phyloP scores from a whole-genome alignment of 2,113 vertebrate species.

The Stercorarius parasiticus region DNA sequence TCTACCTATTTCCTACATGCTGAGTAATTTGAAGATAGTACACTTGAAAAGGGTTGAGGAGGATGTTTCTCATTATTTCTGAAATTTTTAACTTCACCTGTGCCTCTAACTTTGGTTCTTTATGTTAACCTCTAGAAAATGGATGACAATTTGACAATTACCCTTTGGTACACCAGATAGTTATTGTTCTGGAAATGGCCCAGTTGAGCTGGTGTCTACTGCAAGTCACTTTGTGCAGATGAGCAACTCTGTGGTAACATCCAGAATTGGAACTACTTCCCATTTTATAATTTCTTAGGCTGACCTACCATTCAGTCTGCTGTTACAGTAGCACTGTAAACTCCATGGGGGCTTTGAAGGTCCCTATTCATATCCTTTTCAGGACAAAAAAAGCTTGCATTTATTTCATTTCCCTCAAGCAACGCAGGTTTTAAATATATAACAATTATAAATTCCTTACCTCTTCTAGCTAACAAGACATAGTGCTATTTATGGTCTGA shows the following conservation, averaged over 20 bases:
- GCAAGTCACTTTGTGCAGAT: neutral
- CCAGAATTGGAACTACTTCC: neutral
- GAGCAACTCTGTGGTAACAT: neutral
- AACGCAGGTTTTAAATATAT: neutral
- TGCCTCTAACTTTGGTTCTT: neutral
- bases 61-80: neutral
- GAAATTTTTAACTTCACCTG: neutral
- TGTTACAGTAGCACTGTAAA: neutral
- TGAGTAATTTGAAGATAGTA: neutral
- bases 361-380: neutral
- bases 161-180: neutral
- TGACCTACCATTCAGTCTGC: neutral
- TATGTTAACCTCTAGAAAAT: neutral
- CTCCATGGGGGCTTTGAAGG: neutral
- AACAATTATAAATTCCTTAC: neutral
- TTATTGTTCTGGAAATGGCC: neutral
- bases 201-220: neutral
- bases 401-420: neutral
- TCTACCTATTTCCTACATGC: neutral
- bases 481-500: slow-evolving; percentile 1
- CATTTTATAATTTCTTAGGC: neutral
- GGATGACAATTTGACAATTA: neutral
- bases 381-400: neutral
- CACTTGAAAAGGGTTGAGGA: neutral
- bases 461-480: neutral